phyloP scores from a whole-genome alignment of 2,888 invertebrate species.

The Orthonychiurus folsomi region DNA sequence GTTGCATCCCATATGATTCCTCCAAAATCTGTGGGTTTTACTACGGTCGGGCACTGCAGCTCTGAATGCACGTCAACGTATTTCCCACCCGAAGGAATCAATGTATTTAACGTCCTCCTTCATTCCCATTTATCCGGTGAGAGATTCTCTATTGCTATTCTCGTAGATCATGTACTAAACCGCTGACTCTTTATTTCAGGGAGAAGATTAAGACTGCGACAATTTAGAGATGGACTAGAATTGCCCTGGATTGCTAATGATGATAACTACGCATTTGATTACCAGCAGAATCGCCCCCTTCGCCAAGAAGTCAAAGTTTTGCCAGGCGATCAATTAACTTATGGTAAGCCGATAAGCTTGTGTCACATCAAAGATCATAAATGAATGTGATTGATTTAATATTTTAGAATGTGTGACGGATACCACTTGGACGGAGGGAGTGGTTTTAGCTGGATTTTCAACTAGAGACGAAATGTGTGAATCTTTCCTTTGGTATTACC shows the following conservation, averaged over 20 bases:
- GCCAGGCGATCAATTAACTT: constrained; percentile 6
- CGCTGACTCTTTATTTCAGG: neutral
- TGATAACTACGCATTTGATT: constrained; percentile 7
- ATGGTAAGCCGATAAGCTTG: constrained; percentile 46
- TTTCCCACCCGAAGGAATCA: neutral
- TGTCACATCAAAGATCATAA: constrained; percentile 56
- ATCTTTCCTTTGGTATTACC: constrained; percentile 70
- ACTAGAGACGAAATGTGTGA: constrained; percentile 80
- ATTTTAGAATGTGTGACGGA: constrained; percentile 1
- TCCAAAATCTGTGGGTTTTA: neutral
- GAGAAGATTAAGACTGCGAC: neutral
- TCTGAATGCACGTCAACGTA: neutral
- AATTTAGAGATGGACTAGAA: constrained; percentile 3
- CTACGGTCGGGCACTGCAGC: constrained; percentile 2
- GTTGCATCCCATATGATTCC: neutral
- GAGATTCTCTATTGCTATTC: no score
- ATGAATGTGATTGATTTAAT: neutral
- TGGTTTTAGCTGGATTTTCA: constrained; percentile 61
- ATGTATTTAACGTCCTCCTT: constrained; percentile 8
- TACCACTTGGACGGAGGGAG: neutral
- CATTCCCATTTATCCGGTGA: constrained; percentile 5
- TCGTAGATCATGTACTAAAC: no score
- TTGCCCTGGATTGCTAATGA: neutral
- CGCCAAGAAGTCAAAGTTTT: neutral
- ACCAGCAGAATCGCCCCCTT: constrained; percentile 5